These are phyloP conservation scores for Trichoplusia ni DNA, from an alignment of 1,140 invertebrate species.

Conservation along the genomic window DNA sequence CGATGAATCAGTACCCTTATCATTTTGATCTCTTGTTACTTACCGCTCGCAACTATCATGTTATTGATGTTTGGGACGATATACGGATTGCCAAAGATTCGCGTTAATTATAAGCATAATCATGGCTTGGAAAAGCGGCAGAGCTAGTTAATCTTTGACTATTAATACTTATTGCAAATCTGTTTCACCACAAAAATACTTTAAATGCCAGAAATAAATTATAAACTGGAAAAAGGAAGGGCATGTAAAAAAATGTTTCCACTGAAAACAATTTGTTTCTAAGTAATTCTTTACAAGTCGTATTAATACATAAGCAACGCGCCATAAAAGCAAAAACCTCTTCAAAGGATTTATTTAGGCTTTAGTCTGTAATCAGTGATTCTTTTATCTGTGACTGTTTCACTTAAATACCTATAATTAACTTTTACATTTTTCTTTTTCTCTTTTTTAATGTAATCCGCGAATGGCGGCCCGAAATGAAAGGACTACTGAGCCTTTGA, in stretches of 20 bases:
- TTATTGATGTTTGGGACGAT: conserved; percentile 28
- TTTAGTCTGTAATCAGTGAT: conserved; percentile 33
- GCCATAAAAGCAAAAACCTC: conserved; percentile 27
- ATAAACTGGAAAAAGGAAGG: neutral
- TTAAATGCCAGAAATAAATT: neutral
- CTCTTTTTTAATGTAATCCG: conserved; percentile 42
- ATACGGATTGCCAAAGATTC: conserved; percentile 1
- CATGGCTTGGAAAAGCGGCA: neutral
- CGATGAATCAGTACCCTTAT: conserved; percentile 47
- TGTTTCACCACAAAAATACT: too few species aligned
- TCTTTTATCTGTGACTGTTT: conserved; percentile 39
- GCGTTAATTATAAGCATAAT: neutral
- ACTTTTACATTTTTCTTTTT: conserved; percentile 38
- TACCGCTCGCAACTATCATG: conserved; percentile 23
- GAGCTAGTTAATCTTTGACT: too few species aligned
- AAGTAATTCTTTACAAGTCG: conserved; percentile 22
- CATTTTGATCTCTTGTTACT: conserved; percentile 53
- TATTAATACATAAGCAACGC: conserved; percentile 16
- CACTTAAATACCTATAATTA: conserved; percentile 42
- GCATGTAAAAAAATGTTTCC: neutral
- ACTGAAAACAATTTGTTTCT: conserved; percentile 19
- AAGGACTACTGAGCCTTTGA: conserved; percentile 40
- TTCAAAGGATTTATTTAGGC: conserved; percentile 32
- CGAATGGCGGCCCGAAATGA: conserved; percentile 38
- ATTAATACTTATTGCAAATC: too few species aligned